Percentiles rank a stretch among this genome's conserved stretches.
phyloP scores from a whole-genome alignment of 2,888 invertebrate species.

The Arctia plantaginis region DNA sequence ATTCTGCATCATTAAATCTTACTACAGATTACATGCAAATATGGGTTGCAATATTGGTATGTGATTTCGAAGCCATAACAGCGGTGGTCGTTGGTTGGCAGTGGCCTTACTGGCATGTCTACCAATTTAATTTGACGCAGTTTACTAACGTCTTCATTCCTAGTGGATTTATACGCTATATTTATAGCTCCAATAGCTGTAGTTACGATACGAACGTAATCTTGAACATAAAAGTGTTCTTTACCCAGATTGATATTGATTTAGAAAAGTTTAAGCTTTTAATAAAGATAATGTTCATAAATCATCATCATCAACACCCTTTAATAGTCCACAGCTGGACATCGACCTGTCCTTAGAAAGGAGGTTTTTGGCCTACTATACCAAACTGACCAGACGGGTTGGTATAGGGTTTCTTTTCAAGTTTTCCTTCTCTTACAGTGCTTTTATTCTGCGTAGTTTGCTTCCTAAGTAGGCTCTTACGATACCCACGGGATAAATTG shows the following conservation, averaged over 20 bases:
- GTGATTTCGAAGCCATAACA: conserved; percentile 28
- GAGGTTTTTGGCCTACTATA: no score
- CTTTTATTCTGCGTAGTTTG: no score
- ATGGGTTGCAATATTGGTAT: conserved; percentile 24
- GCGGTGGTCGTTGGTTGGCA: conserved; percentile 24
- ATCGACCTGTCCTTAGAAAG: no score
- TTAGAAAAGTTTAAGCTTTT: neutral
- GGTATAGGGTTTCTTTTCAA: no score
- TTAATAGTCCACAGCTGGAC: no score
- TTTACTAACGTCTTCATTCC: conserved; percentile 41
- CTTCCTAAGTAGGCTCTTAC: no score
- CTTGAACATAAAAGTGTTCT: neutral
- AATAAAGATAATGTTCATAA: no score
- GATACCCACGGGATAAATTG: no score
- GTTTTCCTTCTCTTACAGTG: no score
- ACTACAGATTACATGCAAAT: neutral
- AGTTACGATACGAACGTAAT: neutral
- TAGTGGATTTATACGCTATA: neutral
- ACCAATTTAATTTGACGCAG: conserved; percentile 69
- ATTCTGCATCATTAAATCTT: neutral
- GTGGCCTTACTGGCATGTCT: conserved; percentile 51
- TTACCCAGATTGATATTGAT: neutral
- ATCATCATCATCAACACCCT: no score
- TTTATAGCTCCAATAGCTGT: neutral
- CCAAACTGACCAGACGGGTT: no score